These are phyloP conservation scores for Euphonia xanthogaster DNA, from an alignment of 2,797 vertebrate genomes.

Conservation along the genomic window DNA sequence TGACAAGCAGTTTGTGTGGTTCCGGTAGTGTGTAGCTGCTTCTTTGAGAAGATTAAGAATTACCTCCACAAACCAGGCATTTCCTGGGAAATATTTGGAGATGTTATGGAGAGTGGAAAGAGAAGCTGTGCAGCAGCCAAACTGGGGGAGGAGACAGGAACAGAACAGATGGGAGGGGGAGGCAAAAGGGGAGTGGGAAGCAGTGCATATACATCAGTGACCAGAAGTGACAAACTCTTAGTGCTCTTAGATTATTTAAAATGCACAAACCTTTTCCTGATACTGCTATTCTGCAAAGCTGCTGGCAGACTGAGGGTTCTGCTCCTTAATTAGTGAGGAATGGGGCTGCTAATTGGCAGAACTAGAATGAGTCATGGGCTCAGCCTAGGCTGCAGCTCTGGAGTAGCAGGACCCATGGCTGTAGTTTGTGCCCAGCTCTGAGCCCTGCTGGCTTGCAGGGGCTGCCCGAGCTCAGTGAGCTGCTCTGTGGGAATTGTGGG, in stretches of 20 bases:
- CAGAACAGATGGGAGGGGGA: conserved; percentile 51
- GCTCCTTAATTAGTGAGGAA: conserved; percentile 27
- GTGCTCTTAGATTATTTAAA: background rate
- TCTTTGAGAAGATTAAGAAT: background rate
- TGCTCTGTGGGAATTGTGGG: background rate
- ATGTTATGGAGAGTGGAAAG: background rate
- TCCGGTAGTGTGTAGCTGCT: background rate
- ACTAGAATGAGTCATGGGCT: conserved; percentile 1
- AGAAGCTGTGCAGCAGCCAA: background rate
- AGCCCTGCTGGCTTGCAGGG: background rate
- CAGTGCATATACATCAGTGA: conserved; percentile 10
- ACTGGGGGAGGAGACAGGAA: conserved; percentile 14
- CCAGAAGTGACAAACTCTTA: conserved; percentile 24
- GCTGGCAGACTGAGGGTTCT: background rate
- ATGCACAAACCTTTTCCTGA: conserved; percentile 1
- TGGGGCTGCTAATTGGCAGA: conserved; percentile 16
- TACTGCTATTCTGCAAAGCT: background rate
- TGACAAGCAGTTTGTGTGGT: background rate
- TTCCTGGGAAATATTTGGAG: conserved; percentile 1
- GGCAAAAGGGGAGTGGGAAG: background rate
- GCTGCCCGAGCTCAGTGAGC: background rate
- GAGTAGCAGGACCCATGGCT: background rate
- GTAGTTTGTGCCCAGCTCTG: background rate
- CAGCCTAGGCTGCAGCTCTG: background rate
- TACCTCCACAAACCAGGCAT: background rate